Evolutionary conservation across 2,888 invertebrate genomes (phyloP), one percentile per base, ranked within the genome.

Genomic region (Caradrina clavipalpis): DNA sequence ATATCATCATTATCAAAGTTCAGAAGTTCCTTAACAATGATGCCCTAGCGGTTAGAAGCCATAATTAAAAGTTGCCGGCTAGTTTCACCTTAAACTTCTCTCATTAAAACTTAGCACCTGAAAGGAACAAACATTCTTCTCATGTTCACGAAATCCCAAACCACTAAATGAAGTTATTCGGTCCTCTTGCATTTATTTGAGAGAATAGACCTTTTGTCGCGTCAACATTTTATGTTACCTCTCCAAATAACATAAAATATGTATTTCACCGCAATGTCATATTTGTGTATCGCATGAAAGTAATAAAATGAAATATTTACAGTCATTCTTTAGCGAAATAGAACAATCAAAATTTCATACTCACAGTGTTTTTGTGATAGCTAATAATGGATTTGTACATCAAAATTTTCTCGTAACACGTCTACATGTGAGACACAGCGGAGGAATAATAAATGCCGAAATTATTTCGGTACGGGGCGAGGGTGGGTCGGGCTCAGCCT

Each of bases 31-130:
- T 82, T 88, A 87, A 87, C 88, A 87, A 87, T 86, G 88, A 85
- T 86, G 88, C 89, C 82, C 81, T 78, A 84, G 90, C 86, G 90
- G 90, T 90, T 90, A 89, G 90, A 84, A 87, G 88, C 90, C 89
- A 93, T 92, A 94, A 94, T 94, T 94, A 94, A 93, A 94, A 94
- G 92, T 94, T 93, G 84, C 85, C 86, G 90, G 89, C 90, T 93
- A 93, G 94, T 94, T 94, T 89, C 89, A 91, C 91, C 91, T 90
- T 89, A 88, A 92, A 93, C 92, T 93, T 93, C 87, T 86, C 92
- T 94, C 94, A 93, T 95, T 95, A 94, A 94, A 95, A 95, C 90
- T 95, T 94, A 87, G 82, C 91, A 92, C 91, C 92, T 93, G 91
- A 90, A 90, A 89, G 91, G 88, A 89, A 87, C 90, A 91, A 92